Conservation (phyloP, 2,797 vertebrate species). For the Ctenopoma kingsleyae region DNA sequence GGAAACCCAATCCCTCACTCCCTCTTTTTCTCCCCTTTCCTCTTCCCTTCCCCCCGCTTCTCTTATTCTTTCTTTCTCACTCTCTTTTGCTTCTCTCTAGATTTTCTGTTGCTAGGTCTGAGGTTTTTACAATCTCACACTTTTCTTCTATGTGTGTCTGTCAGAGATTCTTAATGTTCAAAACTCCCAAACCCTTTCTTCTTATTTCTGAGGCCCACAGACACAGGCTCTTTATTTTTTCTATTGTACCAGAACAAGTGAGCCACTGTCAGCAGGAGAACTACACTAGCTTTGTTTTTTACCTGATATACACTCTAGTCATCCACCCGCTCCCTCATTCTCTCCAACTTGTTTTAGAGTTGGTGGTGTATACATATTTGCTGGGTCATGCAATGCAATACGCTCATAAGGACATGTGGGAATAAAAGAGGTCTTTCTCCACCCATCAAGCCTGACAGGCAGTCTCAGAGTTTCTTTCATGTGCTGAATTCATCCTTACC, state of each 20-base stretch:
- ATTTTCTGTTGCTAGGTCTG: slow-evolving; percentile 26
- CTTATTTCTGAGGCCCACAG: slow-evolving; percentile 12
- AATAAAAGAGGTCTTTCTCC: slow-evolving; percentile 85
- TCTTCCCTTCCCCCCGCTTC: slow-evolving; percentile 61
- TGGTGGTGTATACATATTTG: slow-evolving; percentile 72
- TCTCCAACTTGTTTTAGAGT: slow-evolving; percentile 53
- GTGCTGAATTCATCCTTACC: slow-evolving; percentile 83
- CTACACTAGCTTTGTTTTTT: slow-evolving; percentile 59
- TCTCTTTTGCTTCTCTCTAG: slow-evolving; percentile 46
- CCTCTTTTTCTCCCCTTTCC: slow-evolving; percentile 51
- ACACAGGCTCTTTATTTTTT: slow-evolving; percentile 50
- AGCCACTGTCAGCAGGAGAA: slow-evolving; percentile 73
- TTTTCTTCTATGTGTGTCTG: neutral
- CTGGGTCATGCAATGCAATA: slow-evolving; percentile 83
- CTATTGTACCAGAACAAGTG: slow-evolving; percentile 76
- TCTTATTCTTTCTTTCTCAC: slow-evolving; percentile 62
- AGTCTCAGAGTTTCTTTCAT: slow-evolving; percentile 77
- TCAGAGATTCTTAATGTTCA: slow-evolving; percentile 20
- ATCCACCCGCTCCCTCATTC: slow-evolving; percentile 18
- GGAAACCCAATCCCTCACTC: slow-evolving; percentile 86
- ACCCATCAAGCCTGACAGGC: slow-evolving; percentile 77
- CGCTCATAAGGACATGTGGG: slow-evolving; percentile 66
- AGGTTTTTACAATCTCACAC: slow-evolving; percentile 12
- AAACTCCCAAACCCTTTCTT: slow-evolving; percentile 5
- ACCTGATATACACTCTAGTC: slow-evolving; percentile 60